phyloP scores from a whole-genome alignment of 1,140 invertebrate genomes.

The Temnothorax nylanderi region DNA sequence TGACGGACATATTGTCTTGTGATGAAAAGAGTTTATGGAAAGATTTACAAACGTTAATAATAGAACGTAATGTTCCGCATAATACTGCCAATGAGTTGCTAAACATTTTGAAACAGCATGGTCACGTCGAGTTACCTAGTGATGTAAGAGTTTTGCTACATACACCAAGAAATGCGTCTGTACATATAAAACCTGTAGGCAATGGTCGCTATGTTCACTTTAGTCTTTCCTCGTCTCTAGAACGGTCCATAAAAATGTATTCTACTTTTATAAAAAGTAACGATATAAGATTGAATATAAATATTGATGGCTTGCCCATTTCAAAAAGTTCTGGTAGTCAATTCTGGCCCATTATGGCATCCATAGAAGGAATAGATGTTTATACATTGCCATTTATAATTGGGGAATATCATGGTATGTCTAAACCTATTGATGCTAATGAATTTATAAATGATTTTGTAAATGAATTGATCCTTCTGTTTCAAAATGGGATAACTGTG shows the following conservation, averaged over 20 bases:
- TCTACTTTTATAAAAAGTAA: neutral
- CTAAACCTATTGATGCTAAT: neutral
- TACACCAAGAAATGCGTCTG: neutral
- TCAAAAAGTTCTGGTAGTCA: neutral
- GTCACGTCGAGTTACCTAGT: neutral
- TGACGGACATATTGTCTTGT: no score
- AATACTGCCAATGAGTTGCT: neutral
- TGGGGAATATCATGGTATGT: neutral
- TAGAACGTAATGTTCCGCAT: neutral
- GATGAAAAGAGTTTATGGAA: neutral
- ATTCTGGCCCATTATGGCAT: conserved; percentile 10
- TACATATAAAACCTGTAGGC: neutral
- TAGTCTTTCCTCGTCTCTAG: neutral
- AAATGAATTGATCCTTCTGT: neutral
- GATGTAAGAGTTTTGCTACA: neutral
- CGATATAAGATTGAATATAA: neutral
- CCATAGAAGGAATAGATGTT: neutral
- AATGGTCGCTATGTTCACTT: neutral
- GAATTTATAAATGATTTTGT: neutral
- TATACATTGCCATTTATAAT: neutral
- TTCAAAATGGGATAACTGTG: neutral
- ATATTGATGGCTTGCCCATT: neutral
- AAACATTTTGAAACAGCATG: neutral
- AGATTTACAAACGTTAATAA: neutral
- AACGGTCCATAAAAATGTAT: conserved; percentile 1